phyloP scores from a whole-genome alignment of 2,888 invertebrate genomes.

The Sthenelais limicola region DNA sequence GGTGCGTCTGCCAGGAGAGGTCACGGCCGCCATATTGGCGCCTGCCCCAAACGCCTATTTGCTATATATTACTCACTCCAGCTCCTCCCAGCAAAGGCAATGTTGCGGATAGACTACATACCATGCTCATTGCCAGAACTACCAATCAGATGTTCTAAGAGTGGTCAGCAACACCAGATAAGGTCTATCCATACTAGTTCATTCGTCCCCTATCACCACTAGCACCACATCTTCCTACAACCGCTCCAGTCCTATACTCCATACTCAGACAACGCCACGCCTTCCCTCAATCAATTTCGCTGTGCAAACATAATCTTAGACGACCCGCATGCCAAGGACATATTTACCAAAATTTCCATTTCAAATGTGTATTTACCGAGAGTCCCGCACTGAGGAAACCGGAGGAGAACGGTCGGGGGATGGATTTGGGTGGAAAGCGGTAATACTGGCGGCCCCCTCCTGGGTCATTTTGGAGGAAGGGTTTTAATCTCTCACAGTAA shows the following conservation, averaged over 20 bases:
- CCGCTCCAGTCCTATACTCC: background rate
- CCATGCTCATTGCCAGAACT: too few relatives aligned
- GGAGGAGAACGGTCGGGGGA: background rate
- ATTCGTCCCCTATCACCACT: background rate
- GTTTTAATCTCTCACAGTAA: too few relatives aligned
- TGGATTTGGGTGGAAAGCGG: background rate
- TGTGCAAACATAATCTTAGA: constrained; percentile 34
- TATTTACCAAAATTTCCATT: constrained; percentile 44
- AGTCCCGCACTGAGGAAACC: constrained; percentile 9
- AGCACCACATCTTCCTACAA: background rate
- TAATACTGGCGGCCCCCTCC: background rate
- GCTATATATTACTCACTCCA: too few relatives aligned
- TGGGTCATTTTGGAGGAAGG: too few relatives aligned
- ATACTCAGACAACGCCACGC: background rate
- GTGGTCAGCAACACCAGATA: background rate
- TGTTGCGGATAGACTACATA: too few relatives aligned
- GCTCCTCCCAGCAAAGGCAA: too few relatives aligned
- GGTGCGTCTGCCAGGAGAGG: too few relatives aligned
- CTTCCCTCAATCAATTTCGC: constrained; percentile 33
- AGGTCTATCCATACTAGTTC: background rate
- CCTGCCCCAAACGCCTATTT: too few relatives aligned
- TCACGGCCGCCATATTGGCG: too few relatives aligned
- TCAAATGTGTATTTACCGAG: constrained; percentile 43
- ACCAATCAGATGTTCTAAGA: too few relatives aligned
- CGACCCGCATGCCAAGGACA: constrained; percentile 34